Percentiles rank a stretch among this genome's conserved stretches.
These are phyloP conservation scores for Stomatorhinus walkeri DNA, from an alignment of 2,797 vertebrate genomes.

Conservation along the genomic window DNA sequence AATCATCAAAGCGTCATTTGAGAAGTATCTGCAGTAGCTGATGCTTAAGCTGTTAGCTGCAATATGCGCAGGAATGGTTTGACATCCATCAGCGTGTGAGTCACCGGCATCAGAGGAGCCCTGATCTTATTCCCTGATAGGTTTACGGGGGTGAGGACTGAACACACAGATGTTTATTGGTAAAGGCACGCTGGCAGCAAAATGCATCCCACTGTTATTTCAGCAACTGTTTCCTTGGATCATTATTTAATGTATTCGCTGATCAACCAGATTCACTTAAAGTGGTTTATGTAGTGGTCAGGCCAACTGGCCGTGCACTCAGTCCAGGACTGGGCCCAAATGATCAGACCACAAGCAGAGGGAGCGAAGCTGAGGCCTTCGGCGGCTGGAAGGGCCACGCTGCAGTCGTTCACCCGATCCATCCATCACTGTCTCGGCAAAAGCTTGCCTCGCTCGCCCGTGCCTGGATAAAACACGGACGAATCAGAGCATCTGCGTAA, in stretches of 20 bases:
- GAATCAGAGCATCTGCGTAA: slow-evolving; percentile 48
- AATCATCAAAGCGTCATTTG: background rate
- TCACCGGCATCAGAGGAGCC: background rate
- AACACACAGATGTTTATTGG: background rate
- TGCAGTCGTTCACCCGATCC: slow-evolving; percentile 22
- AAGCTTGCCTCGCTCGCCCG: slow-evolving; percentile 40
- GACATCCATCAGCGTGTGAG: background rate
- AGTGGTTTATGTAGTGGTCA: background rate
- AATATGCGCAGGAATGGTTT: background rate
- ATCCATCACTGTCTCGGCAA: slow-evolving; percentile 46
- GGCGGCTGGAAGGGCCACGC: background rate
- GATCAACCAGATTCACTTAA: background rate
- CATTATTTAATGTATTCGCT: background rate
- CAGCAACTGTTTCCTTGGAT: background rate
- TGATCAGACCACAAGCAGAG: background rate
- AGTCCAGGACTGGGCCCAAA: background rate
- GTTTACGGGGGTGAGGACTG: background rate
- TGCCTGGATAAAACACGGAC: slow-evolving; percentile 49
- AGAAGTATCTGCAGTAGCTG: background rate
- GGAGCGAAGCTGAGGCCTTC: background rate
- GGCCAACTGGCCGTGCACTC: background rate
- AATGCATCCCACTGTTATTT: background rate
- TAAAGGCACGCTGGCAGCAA: background rate
- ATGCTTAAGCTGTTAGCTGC: background rate
- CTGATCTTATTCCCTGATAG: background rate